These are phyloP conservation scores for Lycocerus yunnanus DNA, from an alignment of 2,888 invertebrate species.

Conservation along the genomic window DNA sequence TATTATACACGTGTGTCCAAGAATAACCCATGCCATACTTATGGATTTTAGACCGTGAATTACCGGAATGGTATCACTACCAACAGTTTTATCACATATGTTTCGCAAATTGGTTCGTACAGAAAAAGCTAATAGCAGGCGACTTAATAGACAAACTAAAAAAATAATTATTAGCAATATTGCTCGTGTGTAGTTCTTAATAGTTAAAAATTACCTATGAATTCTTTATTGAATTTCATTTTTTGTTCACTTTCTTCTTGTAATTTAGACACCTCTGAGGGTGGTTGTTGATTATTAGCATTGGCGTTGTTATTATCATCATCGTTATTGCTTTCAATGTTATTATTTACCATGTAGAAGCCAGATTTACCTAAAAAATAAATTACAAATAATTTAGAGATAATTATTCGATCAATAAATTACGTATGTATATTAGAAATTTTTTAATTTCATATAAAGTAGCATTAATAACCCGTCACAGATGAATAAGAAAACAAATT, in stretches of 20 bases:
- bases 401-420: not conserved
- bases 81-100: slow-evolving; percentile 78
- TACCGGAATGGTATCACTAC: slow-evolving; percentile 78
- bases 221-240: slow-evolving; percentile 20
- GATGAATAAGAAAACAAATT: not conserved
- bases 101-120: slow-evolving; percentile 77
- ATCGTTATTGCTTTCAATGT: slow-evolving; percentile 27
- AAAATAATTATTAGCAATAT: not conserved
- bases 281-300: slow-evolving; percentile 16
- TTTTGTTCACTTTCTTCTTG: slow-evolving; percentile 19
- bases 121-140: slow-evolving; percentile 78
- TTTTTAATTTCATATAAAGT: not conserved
- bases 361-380: slow-evolving; percentile 46
- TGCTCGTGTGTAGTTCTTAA: not conserved
- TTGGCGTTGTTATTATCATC: slow-evolving; percentile 26
- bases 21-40: slow-evolving; percentile 69
- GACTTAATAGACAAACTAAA: slow-evolving; percentile 64
- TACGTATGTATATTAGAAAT: not conserved
- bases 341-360: slow-evolving; percentile 45
- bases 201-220: slow-evolving; percentile 8
- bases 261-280: slow-evolving; percentile 27
- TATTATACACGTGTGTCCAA: slow-evolving; percentile 77
- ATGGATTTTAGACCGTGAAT: slow-evolving; percentile 67
- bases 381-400: not conserved
- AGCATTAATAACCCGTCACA: not conserved